A percentile compares a stretch with the other conserved stretches of the same genome.
phyloP scores from a whole-genome alignment of 2,797 vertebrate genomes.

The Scleropages formosus region DNA sequence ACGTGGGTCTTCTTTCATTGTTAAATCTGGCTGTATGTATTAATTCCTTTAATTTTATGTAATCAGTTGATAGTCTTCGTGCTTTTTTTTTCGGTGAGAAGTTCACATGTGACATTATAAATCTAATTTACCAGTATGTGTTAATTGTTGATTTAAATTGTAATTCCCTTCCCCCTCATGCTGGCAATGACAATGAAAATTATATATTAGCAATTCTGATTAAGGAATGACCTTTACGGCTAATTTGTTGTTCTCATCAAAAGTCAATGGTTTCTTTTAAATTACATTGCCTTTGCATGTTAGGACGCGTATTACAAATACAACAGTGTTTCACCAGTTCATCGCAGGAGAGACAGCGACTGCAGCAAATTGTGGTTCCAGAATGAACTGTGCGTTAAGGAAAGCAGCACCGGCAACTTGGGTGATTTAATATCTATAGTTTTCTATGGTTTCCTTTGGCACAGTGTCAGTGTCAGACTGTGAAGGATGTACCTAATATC shows the following conservation, averaged over 20 bases:
- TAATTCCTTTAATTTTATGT: conserved; percentile 5
- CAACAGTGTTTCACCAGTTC: conserved; percentile 16
- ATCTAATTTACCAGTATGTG: conserved; percentile 12
- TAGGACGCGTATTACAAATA: conserved; percentile 13
- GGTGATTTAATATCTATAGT: neutral
- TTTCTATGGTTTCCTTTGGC: neutral
- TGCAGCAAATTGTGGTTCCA: neutral
- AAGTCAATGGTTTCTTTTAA: conserved; percentile 22
- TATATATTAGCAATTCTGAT: conserved; percentile 23
- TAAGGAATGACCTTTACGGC: conserved; percentile 22
- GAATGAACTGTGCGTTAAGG: too few relatives aligned
- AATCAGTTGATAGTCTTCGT: neutral
- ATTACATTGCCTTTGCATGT: conserved; percentile 21
- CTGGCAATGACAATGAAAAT: conserved; percentile 23
- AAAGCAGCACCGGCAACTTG: too few relatives aligned
- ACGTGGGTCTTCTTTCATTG: neutral
- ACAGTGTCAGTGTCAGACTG: too few relatives aligned
- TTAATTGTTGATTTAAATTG: conserved; percentile 22
- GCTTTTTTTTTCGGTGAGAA: conserved; percentile 15
- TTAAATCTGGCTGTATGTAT: neutral
- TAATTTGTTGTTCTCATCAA: conserved; percentile 30
- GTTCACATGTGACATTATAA: neutral
- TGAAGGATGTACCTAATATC: too few relatives aligned
- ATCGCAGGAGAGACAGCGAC: neutral
- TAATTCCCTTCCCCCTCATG: conserved; percentile 15